A percentile compares a stretch with the other conserved stretches of the same genome.
phyloP scores from a whole-genome alignment of 2,113 vertebrate genomes.

The Pterocles gutturalis region DNA sequence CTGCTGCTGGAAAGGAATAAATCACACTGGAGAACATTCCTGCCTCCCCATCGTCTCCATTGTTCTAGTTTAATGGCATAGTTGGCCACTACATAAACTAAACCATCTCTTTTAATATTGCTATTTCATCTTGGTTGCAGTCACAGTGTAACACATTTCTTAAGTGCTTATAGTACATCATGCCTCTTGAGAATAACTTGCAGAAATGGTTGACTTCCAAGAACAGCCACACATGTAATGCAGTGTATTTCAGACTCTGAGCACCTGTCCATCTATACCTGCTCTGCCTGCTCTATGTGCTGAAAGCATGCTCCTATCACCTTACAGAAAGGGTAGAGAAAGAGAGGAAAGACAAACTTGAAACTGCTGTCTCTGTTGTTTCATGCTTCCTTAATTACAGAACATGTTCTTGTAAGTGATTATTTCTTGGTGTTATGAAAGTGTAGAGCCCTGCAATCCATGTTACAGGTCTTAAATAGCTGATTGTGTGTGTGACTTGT shows the following conservation, averaged over 20 bases:
- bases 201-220: constrained; percentile 78
- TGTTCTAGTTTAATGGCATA: constrained; percentile 82
- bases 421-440: constrained; percentile 48
- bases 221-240: constrained; percentile 68
- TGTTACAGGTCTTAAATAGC: constrained; percentile 37
- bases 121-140: constrained; percentile 77
- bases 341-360: constrained; percentile 39
- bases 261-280: neutral
- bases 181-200: constrained; percentile 68
- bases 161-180: constrained; percentile 75
- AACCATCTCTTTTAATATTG: constrained; percentile 75
- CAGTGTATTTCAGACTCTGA: constrained; percentile 13
- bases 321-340: neutral
- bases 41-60: constrained; percentile 63
- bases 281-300: neutral
- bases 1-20: constrained; percentile 80
- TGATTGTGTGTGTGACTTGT: constrained; percentile 28
- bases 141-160: constrained; percentile 73
- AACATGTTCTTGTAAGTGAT: constrained; percentile 58
- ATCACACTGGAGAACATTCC: constrained; percentile 75
- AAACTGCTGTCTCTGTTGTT: constrained; percentile 25
- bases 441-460: constrained; percentile 27
- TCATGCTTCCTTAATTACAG: constrained; percentile 50
- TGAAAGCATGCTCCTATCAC: constrained; percentile 2
- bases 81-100: constrained; percentile 78